Conservation (phyloP, 2,797 vertebrate genomes). For the Cynodonichthys magdalenae region DNA sequence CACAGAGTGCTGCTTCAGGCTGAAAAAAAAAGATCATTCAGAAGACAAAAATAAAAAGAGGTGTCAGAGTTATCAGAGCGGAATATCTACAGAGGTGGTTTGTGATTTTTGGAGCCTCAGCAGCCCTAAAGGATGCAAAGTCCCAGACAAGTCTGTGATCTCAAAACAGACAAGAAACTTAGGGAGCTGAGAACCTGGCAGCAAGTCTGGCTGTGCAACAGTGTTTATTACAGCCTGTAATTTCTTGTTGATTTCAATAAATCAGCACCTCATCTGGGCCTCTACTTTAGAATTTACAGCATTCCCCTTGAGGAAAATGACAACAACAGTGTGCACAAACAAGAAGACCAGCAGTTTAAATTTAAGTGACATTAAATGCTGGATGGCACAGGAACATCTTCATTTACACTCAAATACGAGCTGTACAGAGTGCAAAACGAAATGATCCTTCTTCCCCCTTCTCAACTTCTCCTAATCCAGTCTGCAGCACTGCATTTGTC, state of each 20-base stretch:
- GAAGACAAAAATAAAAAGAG: slow-evolving; percentile 1
- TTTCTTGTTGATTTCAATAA: slow-evolving; percentile 38
- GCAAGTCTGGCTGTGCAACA: slow-evolving; percentile 16
- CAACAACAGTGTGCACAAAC: slow-evolving; percentile 37
- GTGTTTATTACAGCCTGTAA: slow-evolving; percentile 36
- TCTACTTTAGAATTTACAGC: slow-evolving; percentile 25
- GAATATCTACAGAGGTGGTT: slow-evolving; percentile 5
- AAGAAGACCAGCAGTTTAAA: slow-evolving; percentile 23
- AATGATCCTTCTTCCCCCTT: slow-evolving; percentile 24
- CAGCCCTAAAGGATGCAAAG: slow-evolving; percentile 32
- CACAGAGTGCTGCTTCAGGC: slow-evolving; percentile 53
- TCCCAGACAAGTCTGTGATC: slow-evolving; percentile 39
- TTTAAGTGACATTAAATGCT: slow-evolving; percentile 28
- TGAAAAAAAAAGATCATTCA: slow-evolving; percentile 31
- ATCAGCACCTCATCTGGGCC: slow-evolving; percentile 1
- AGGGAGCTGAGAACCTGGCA: slow-evolving; percentile 46
- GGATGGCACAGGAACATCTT: slow-evolving; percentile 32
- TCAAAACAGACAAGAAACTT: slow-evolving; percentile 40
- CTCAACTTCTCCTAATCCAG: slow-evolving; percentile 27
- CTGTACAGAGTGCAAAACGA: slow-evolving; percentile 38
- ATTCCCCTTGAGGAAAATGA: slow-evolving; percentile 21
- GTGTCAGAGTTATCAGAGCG: slow-evolving; percentile 56
- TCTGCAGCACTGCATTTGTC: slow-evolving; percentile 24
- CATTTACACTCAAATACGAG: slow-evolving; percentile 19
- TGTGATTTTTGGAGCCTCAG: slow-evolving; percentile 29